These are phyloP conservation scores for Drosophila grimshawi DNA, from an alignment of 1,140 invertebrate species.

Conservation along the genomic window DNA sequence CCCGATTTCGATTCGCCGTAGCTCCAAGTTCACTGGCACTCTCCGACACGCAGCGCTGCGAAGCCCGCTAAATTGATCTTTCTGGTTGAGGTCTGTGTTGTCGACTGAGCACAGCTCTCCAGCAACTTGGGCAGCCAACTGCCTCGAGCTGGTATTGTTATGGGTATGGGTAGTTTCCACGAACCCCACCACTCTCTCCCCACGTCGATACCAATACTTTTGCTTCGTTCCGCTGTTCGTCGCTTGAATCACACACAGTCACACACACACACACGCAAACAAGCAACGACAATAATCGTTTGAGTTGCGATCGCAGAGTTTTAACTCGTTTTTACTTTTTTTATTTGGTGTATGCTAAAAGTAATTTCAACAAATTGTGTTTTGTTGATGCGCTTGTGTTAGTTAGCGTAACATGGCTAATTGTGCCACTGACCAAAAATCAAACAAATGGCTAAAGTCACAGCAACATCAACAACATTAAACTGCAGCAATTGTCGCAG, in stretches of 20 bases:
- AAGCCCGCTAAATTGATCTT: constrained; percentile 66
- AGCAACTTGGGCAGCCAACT: constrained; percentile 15
- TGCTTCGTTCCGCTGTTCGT: neutral
- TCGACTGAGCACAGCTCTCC: constrained; percentile 62
- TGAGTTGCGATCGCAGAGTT: constrained; percentile 51
- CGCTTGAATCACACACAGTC: constrained; percentile 34
- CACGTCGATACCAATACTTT: neutral
- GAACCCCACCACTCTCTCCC: neutral
- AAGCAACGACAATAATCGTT: constrained; percentile 23
- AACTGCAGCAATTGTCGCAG: constrained; percentile 24
- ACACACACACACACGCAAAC: neutral
- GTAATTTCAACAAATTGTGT: constrained; percentile 50
- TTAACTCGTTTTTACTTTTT: constrained; percentile 19
- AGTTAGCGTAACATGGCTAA: constrained; percentile 59
- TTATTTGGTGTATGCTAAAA: constrained; percentile 28
- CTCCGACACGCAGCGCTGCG: constrained; percentile 7
- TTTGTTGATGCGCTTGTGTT: constrained; percentile 17
- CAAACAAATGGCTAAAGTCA: constrained; percentile 17
- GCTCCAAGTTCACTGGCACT: constrained; percentile 44
- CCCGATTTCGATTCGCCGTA: constrained; percentile 10
- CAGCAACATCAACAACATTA: neutral
- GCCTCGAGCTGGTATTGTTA: constrained; percentile 4
- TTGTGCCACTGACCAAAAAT: constrained; percentile 31
- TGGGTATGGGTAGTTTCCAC: neutral
- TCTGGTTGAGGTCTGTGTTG: constrained; percentile 68